These are phyloP conservation scores for Phytoseiulus persimilis DNA, from an alignment of 2,888 invertebrate genomes.

Conservation along the genomic window DNA sequence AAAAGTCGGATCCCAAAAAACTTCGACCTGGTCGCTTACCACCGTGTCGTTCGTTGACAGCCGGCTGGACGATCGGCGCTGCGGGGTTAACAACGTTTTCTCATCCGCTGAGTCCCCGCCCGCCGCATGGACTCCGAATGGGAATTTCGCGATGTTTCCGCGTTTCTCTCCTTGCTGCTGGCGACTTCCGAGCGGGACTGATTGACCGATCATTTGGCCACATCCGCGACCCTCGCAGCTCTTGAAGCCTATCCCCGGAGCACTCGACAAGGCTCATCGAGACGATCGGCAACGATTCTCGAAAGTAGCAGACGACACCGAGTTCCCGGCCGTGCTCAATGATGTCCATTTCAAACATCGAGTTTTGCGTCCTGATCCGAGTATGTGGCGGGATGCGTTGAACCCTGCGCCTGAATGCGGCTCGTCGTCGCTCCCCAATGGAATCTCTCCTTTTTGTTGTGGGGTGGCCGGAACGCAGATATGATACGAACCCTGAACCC, in stretches of 20 bases:
- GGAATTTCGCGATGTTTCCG: neutral
- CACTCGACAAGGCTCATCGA: neutral
- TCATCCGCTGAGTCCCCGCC: neutral
- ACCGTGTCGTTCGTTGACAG: neutral
- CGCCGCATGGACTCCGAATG: neutral
- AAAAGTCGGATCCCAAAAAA: neutral
- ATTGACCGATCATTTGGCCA: neutral
- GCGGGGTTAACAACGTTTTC: neutral
- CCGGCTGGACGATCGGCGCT: neutral
- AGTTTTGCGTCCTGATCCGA: no score
- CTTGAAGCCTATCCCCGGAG: neutral
- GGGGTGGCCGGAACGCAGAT: no score
- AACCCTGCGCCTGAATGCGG: no score
- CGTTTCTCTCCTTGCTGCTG: neutral
- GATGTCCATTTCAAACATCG: no score
- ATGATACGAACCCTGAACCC: no score
- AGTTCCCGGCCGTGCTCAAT: no score
- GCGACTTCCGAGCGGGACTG: neutral
- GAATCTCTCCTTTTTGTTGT: no score
- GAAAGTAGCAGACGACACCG: neutral
- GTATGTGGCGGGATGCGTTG: no score
- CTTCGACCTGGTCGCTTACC: neutral
- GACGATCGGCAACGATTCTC: neutral
- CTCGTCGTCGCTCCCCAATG: no score
- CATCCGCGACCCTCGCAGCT: neutral